Percentiles rank a stretch among this genome's conserved stretches.
Evolutionary conservation across 2,888 invertebrate genomes (phyloP).

Genomic region (Heliconius cydno): DNA sequence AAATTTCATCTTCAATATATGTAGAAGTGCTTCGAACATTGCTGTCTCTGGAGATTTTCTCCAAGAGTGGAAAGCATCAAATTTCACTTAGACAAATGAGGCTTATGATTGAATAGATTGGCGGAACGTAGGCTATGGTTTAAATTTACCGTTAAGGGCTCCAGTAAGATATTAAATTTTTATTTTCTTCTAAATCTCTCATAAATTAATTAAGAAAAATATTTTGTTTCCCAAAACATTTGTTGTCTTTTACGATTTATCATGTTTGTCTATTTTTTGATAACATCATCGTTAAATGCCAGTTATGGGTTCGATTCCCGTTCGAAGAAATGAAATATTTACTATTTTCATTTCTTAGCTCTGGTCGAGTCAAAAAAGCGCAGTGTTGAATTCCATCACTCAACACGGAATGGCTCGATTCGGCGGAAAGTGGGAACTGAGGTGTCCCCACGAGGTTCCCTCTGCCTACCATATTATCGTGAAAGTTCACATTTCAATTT

Average conservation of each 20-base stretch:
- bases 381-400: too few species aligned
- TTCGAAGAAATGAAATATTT: too few species aligned
- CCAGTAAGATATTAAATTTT: constrained; percentile 1
- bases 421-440: too few species aligned
- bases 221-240: neutral
- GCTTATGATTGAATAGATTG: constrained; percentile 30
- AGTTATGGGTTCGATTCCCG: too few species aligned
- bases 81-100: constrained; percentile 36
- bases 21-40: constrained; percentile 47
- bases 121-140: constrained; percentile 21
- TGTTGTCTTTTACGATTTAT: neutral
- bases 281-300: too few species aligned
- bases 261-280: neutral
- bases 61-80: constrained; percentile 38
- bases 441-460: too few species aligned
- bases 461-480: neutral
- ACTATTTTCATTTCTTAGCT: too few species aligned
- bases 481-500: constrained; percentile 19
- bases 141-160: constrained; percentile 11
- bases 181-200: neutral
- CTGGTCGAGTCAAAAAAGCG: too few species aligned
- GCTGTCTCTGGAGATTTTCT: constrained; percentile 40
- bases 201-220: neutral
- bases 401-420: too few species aligned
- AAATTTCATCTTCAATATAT: constrained; percentile 53